Conservation (phyloP, 1,140 invertebrate genomes). For the Brachionus calyciflorus region DNA sequence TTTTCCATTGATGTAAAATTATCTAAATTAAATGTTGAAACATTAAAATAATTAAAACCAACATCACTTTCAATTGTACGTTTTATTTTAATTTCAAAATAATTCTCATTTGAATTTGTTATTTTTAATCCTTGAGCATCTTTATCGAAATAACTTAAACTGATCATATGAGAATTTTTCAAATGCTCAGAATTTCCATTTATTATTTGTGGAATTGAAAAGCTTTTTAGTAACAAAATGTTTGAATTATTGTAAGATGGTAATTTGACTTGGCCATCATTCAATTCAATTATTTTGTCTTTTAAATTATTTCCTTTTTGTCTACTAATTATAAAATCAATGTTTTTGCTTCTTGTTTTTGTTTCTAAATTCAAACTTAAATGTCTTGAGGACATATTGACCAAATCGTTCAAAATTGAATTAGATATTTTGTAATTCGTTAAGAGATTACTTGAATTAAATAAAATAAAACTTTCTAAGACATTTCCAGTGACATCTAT, state of each 20-base stretch:
- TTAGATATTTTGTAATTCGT: neutral
- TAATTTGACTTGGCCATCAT: neutral
- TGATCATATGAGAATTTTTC: neutral
- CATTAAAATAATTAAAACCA: neutral
- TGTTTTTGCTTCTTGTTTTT: neutral
- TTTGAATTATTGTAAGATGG: neutral
- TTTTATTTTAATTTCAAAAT: constrained; percentile 1
- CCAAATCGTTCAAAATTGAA: neutral
- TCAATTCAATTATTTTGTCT: neutral
- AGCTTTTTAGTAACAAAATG: neutral
- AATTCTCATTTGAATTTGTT: neutral
- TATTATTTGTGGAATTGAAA: neutral
- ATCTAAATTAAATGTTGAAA: neutral
- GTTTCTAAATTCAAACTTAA: neutral
- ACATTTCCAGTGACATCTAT: too few relatives aligned
- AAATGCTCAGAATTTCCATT: too few relatives aligned
- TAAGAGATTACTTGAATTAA: neutral
- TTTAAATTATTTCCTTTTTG: neutral
- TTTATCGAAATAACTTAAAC: neutral
- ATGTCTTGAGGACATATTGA: neutral
- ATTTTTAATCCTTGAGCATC: neutral
- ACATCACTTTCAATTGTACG: neutral
- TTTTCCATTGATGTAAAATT: neutral
- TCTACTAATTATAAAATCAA: neutral
- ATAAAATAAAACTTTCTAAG: neutral